Evolutionary conservation across 2,113 vertebrate species (phyloP).

Genomic region (Bettongia penicillata): DNA sequence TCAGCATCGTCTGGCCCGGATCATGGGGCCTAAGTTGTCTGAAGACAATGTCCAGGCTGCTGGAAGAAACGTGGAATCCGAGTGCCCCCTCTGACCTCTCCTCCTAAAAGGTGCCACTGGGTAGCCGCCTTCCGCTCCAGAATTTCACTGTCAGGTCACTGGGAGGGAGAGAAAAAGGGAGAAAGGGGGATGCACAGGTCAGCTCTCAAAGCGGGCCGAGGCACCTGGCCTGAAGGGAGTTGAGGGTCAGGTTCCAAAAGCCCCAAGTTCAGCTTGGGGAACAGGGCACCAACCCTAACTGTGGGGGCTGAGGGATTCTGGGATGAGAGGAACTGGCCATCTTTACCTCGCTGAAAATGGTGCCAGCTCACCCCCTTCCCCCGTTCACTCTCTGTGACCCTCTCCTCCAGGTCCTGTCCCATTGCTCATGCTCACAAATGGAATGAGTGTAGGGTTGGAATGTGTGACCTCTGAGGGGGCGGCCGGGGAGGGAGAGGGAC

Average conservation of each 20-base stretch:
- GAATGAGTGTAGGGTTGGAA: neutral
- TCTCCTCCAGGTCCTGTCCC: slow-evolving; percentile 30
- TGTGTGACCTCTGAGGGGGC: neutral
- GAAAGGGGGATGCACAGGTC: neutral
- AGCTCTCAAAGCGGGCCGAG: neutral
- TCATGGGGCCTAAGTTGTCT: neutral
- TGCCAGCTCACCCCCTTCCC: neutral
- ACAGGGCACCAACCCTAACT: neutral
- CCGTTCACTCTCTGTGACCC: neutral
- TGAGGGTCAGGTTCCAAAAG: neutral
- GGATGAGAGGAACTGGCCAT: slow-evolving; percentile 1
- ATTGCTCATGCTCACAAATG: slow-evolving; percentile 46
- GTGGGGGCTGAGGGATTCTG: neutral
- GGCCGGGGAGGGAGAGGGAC: neutral
- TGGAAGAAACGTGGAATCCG: neutral
- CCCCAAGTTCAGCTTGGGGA: neutral
- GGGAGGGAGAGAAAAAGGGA: slow-evolving; percentile 59
- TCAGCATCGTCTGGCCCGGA: neutral
- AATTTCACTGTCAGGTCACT: slow-evolving; percentile 97
- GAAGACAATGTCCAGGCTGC: neutral
- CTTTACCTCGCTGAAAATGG: neutral
- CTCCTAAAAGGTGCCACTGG: slow-evolving; percentile 75
- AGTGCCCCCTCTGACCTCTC: slow-evolving; percentile 33
- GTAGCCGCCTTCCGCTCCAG: slow-evolving; percentile 87
- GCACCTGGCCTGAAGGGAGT: neutral